Conservation (phyloP, 2,113 vertebrate species). For the Drymodes brunneopygia region DNA sequence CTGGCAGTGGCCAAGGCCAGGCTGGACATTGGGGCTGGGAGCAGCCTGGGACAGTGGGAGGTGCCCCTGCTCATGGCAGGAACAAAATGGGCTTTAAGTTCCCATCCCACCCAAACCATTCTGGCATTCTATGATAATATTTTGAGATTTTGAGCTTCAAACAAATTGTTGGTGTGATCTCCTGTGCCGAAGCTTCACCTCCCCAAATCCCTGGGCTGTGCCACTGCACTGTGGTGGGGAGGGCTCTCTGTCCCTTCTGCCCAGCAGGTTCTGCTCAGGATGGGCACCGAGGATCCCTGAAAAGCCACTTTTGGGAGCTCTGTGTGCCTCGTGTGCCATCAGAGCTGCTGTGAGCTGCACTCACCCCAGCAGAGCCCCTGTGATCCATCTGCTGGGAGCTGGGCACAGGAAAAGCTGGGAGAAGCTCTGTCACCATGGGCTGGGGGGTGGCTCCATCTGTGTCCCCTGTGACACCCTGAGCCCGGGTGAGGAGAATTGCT, state of each 20-base stretch:
- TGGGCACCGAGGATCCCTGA: background rate
- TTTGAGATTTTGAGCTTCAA: background rate
- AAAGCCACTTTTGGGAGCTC: background rate
- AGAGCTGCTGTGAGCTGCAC: background rate
- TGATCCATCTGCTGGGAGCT: background rate
- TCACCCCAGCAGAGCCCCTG: rapidly evolving
- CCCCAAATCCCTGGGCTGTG: background rate
- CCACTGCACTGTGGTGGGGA: background rate
- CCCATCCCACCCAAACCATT: background rate
- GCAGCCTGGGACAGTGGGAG: background rate
- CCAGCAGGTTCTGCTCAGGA: background rate
- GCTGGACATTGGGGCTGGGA: background rate
- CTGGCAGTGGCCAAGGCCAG: background rate
- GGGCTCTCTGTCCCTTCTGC: background rate
- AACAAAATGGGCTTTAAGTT: background rate
- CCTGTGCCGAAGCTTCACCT: background rate
- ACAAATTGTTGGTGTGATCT: background rate
- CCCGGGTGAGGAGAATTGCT: rapidly evolving
- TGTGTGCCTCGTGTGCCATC: rapidly evolving
- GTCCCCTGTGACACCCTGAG: background rate
- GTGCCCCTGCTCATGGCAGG: background rate
- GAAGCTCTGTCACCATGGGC: background rate
- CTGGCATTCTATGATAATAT: background rate
- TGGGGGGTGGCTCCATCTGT: background rate
- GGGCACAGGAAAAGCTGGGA: background rate